Evolutionary conservation across 2,113 vertebrate species (phyloP).

Genomic region (Labeo rohita): DNA sequence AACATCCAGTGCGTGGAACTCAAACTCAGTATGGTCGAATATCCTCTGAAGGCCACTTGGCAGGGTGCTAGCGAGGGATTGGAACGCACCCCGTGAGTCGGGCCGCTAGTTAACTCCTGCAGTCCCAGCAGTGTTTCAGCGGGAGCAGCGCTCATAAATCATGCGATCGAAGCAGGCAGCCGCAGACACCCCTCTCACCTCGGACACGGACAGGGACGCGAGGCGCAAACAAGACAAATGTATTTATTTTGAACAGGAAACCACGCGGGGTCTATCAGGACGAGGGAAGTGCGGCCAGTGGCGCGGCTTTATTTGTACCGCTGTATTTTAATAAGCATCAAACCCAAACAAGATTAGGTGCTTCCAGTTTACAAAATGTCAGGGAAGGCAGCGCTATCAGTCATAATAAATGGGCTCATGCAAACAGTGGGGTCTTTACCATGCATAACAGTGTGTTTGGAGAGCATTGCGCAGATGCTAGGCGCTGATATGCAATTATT

Average conservation of each 20-base stretch:
- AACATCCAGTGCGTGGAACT: background rate
- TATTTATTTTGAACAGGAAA: constrained; percentile 79
- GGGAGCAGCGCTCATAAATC: constrained; percentile 72
- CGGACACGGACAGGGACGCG: constrained; percentile 67
- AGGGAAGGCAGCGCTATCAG: constrained; percentile 80
- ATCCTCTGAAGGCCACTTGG: background rate
- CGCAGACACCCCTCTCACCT: constrained; percentile 70
- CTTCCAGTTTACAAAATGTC: constrained; percentile 82
- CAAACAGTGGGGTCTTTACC: constrained; percentile 77
- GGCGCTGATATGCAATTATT: constrained; percentile 86
- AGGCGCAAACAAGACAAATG: constrained; percentile 78
- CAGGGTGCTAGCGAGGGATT: background rate
- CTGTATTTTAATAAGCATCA: constrained; percentile 84
- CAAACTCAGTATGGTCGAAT: background rate
- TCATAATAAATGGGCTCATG: constrained; percentile 85
- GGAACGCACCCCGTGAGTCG: background rate
- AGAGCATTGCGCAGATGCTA: constrained; percentile 72
- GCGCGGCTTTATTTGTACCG: constrained; percentile 72
- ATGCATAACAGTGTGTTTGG: constrained; percentile 79
- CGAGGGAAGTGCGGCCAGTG: constrained; percentile 68
- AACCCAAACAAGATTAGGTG: constrained; percentile 82
- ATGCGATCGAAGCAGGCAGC: constrained; percentile 70
- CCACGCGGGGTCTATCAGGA: constrained; percentile 74
- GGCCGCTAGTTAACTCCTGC: constrained; percentile 59
- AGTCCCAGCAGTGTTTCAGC: background rate